phyloP scores from a whole-genome alignment of 2,888 invertebrate genomes.

The Automeris io region DNA sequence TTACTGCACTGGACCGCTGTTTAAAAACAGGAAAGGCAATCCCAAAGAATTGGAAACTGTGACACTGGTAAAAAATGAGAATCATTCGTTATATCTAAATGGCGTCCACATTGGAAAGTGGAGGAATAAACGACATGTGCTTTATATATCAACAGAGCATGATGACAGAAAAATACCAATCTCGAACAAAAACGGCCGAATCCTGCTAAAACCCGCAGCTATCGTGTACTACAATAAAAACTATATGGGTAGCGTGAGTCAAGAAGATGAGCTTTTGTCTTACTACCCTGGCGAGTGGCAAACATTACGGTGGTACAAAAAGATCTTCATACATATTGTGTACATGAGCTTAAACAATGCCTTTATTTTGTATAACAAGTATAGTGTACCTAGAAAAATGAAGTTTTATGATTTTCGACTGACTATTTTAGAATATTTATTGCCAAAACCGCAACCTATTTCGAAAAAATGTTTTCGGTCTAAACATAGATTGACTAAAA shows the following conservation, averaged over 20 bases:
- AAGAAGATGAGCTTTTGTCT: no score
- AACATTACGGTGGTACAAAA: no score
- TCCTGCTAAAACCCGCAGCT: slow-evolving; percentile 15
- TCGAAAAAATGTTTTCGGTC: slow-evolving; percentile 16
- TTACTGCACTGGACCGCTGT: neutral
- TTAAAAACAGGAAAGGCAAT: neutral
- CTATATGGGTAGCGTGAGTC: slow-evolving; percentile 18
- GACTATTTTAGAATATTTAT: slow-evolving; percentile 1
- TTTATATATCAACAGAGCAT: neutral
- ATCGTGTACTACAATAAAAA: slow-evolving; percentile 20
- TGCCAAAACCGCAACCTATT: slow-evolving; percentile 15
- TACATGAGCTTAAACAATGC: slow-evolving; percentile 16
- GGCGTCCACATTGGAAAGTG: neutral
- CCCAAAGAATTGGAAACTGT: neutral
- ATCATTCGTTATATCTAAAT: slow-evolving; percentile 18
- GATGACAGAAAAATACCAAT: neutral
- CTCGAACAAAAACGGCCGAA: slow-evolving; percentile 19
- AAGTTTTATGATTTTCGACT: slow-evolving; percentile 6
- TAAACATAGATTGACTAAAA: slow-evolving; percentile 21
- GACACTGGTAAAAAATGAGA: slow-evolving; percentile 20
- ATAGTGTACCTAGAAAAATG: neutral
- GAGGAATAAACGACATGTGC: neutral
- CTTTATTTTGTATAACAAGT: slow-evolving; percentile 1
- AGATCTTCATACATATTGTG: slow-evolving; percentile 18
- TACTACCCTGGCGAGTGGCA: no score